phyloP scores from a whole-genome alignment of 2,113 vertebrate genomes.

The Epinephelus fuscoguttatus region DNA sequence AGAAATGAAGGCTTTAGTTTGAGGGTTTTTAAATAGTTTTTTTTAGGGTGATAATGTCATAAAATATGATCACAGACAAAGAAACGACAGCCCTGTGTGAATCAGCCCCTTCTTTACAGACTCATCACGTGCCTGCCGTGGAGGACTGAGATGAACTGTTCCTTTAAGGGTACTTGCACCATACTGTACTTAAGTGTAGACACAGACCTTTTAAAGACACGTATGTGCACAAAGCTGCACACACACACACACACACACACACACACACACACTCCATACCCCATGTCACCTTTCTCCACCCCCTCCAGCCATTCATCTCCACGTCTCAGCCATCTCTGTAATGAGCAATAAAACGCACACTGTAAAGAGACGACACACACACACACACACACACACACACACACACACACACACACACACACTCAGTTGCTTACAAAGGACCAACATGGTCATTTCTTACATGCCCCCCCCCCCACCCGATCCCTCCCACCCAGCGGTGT shows the following conservation, averaged over 20 bases:
- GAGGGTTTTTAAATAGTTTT: no score
- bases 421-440: conserved; percentile 38
- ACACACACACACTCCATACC: conserved; percentile 23
- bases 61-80: no score
- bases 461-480: conserved; percentile 1
- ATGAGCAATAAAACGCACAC: conserved; percentile 81
- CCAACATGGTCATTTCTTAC: conserved; percentile 48
- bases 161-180: neutral
- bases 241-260: conserved; percentile 35
- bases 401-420: conserved; percentile 52
- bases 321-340: conserved; percentile 83
- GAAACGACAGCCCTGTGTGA: no score
- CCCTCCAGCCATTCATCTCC: conserved; percentile 74
- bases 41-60: no score
- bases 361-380: conserved; percentile 66
- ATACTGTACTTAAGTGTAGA: neutral
- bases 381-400: conserved; percentile 36
- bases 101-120: neutral
- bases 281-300: conserved; percentile 47
- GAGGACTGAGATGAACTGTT: neutral
- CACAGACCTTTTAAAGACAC: conserved; percentile 37
- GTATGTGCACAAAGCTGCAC: conserved; percentile 25
- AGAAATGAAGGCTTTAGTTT: no score
- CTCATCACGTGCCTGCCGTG: neutral
- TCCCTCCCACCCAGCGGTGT: conserved; percentile 46